Evolutionary conservation across 64 coral and sea anemone species (phyloP), one percentile per base, ranked within the genome.

Genomic region (Exaiptasia diaphana): DNA sequence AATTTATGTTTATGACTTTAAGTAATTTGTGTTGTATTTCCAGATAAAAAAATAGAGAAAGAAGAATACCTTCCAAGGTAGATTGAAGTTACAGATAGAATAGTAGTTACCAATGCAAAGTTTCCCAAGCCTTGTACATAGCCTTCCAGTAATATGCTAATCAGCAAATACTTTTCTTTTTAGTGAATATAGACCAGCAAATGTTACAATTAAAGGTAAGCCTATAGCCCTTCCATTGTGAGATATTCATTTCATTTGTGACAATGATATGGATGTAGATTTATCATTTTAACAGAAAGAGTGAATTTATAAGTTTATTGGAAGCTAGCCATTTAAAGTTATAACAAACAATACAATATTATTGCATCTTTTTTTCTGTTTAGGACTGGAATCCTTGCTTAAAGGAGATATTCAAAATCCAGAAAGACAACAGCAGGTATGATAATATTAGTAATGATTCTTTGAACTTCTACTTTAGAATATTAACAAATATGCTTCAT

Each of bases 151-250:
- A n/a, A n/a, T n/a, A n/a, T n/a, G n/a, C n/a, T n/a, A n/a, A n/a
- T n/a, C n/a, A n/a, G n/a, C n/a, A n/a, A n/a, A n/a, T n/a, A n/a
- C n/a, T 31, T 75, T 49, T 78, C 24, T 31, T 77, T 31, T 45
- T 23, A 93, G 90, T 76, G 90, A 82, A 74, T 93, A 93, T 58
- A 74, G 90, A 60, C 68, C 81, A 45, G 83, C 90, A 68, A 76
- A 83, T 15, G 38, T 72, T 26, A 82, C 77, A 13, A 82, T 93
- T 21, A 68, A 77, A 87, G 90, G 90, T 93, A 50, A 82, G 67
- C 59, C n/a, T 20, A 14, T 77, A 22, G 28, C 1, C 39, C 12
- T 18, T 23, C 13, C 31, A 17, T 13, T 32, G 10, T 23, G 7
- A 70, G 65, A 13, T 70, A 21, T 8, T 70, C 6, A 21, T 46